phyloP scores from a whole-genome alignment of 2,888 invertebrate genomes.

The Papilio gigon region DNA sequence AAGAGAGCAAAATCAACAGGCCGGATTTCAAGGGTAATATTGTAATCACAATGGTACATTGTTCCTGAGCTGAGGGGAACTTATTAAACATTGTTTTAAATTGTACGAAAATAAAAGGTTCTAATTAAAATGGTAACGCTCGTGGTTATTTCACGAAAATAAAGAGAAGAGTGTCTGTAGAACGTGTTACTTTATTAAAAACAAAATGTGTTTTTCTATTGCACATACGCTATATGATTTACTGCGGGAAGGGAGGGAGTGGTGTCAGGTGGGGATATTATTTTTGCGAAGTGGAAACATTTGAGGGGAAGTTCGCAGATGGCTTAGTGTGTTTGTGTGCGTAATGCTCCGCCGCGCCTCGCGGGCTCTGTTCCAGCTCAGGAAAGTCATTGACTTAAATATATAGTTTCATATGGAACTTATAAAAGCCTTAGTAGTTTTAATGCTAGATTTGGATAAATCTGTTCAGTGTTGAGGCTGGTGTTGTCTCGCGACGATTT shows the following conservation, averaged over 20 bases:
- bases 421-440: constrained; percentile 6
- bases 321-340: constrained; percentile 24
- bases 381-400: constrained; percentile 39
- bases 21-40: no score
- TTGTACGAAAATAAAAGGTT: no score
- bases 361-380: constrained; percentile 30
- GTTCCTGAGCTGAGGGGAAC: no score
- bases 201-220: neutral
- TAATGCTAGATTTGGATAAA: constrained; percentile 5
- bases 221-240: neutral
- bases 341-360: constrained; percentile 30
- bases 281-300: constrained; percentile 12
- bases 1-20: no score
- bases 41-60: no score
- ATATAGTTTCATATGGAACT: constrained; percentile 35
- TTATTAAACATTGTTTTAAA: no score
- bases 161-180: no score
- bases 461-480: neutral
- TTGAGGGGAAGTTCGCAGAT: constrained; percentile 3
- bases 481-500: no score
- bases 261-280: neutral
- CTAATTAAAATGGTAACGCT: no score
- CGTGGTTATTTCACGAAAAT: no score
- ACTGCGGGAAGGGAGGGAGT: neutral
- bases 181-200: neutral